These are phyloP conservation scores for Margaritifera margaritifera DNA, from an alignment of 2,888 invertebrate genomes.

Conservation along the genomic window DNA sequence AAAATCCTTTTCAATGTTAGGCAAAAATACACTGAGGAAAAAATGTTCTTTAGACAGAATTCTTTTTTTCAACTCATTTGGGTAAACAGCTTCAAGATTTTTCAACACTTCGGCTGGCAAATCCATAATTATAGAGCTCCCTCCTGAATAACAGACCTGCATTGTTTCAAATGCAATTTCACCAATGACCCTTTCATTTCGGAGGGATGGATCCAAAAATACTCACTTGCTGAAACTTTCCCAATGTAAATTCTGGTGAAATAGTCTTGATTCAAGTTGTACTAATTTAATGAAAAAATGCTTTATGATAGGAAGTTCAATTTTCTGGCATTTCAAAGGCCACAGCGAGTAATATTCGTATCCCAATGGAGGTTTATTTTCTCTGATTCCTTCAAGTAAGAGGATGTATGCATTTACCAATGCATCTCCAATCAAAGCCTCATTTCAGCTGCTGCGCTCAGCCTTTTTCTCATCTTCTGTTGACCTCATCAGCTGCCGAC, in stretches of 20 bases:
- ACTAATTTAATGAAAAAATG: slow-evolving; percentile 10
- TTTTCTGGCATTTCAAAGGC: slow-evolving; percentile 7
- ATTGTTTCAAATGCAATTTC: slow-evolving; percentile 16
- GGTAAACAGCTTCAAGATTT: background rate
- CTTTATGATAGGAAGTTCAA: background rate
- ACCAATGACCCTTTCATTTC: slow-evolving; percentile 15
- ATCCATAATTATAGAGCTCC: slow-evolving; percentile 8
- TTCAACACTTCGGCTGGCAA: slow-evolving; percentile 5
- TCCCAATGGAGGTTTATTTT: background rate
- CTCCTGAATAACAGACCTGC: background rate
- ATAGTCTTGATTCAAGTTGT: slow-evolving; percentile 5
- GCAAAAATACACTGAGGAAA: slow-evolving; percentile 10
- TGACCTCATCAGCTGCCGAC: slow-evolving; percentile 48
- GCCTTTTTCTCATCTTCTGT: slow-evolving; percentile 59
- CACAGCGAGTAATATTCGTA: slow-evolving; percentile 13
- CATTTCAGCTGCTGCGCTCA: slow-evolving; percentile 33
- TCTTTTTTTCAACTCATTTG: slow-evolving; percentile 1
- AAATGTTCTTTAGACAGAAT: slow-evolving; percentile 10
- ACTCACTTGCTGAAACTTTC: slow-evolving; percentile 1
- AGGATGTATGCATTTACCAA: slow-evolving; percentile 28
- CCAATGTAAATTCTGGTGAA: slow-evolving; percentile 4
- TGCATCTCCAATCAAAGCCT: slow-evolving; percentile 29
- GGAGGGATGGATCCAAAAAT: slow-evolving; percentile 24
- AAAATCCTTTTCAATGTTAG: slow-evolving; percentile 9
- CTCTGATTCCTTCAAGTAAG: slow-evolving; percentile 24